Base-by-base conservation (phyloP, 2,113 vertebrate genomes). In the Corythaixoides concolor region DNA sequence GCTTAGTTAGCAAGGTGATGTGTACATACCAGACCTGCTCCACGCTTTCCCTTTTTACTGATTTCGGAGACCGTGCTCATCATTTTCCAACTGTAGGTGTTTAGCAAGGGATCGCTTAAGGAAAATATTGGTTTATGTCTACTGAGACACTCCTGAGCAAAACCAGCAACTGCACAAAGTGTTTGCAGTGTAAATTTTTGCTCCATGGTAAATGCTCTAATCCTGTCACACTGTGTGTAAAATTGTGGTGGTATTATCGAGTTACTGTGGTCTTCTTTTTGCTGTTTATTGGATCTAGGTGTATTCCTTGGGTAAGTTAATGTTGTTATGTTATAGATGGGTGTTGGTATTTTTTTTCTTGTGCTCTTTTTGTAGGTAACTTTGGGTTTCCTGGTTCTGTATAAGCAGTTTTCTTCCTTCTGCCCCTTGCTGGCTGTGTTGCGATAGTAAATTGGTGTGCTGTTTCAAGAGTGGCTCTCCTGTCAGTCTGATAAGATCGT, bases 51-150 rank as follows among this genome's bases (percentile, higher is more conserved):
- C 16, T 32, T 88, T 53, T 35, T 35, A 55, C 49, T 66, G 47
- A 70, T 81, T 72, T 89, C 37, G 30, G 79, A 80, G 66, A 60
- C 83, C 9, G 35, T 58, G 26, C 15, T 90, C 49, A 50, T 68
- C 15, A 9, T 62, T 92, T 92, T 93, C 59, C n/a, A 78, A 5
- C 32, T 47, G 8, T n/a, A 52, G 33, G 22, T 86, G 60, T 88
- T 90, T 91, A 88, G 27, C 68, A 76, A 87, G 97, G 94, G 72
- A 83, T 95, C 59, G 27, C 82, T 83, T n/a, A 58, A 90, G 87
- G 91, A 78, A 93, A 93, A 90, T 92, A 45, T 68, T 94, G 53
- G 2, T 74, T 90, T 37, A 2, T 52, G n/a, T 88, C 85, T 95
- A 64, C 45, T 53, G 90, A 90, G 91, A 63, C 32, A 7, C 53